Evolutionary conservation across 2,797 vertebrate species (phyloP).

Genomic region (Sebastes paucispinis): DNA sequence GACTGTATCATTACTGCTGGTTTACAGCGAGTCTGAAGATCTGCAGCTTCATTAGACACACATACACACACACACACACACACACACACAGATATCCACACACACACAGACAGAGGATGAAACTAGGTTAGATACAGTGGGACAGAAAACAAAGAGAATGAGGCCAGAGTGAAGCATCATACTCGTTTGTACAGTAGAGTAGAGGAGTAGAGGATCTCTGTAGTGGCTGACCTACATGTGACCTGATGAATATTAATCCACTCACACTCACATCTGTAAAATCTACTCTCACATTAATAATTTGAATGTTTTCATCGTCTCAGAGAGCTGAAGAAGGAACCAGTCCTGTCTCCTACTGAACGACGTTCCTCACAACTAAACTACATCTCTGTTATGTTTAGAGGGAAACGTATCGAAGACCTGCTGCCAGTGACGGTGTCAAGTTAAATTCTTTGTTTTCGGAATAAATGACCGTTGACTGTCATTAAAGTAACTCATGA

Average conservation of each 20-base stretch:
- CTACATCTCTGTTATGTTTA: no score
- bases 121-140: conserved; percentile 18
- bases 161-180: conserved; percentile 4
- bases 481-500: no score
- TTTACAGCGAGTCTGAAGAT: not conserved
- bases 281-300: not conserved
- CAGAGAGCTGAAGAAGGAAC: not conserved
- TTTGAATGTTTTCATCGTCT: no score
- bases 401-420: no score
- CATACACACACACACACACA: not conserved
- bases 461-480: no score
- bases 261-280: not conserved
- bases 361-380: no score
- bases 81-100: not conserved
- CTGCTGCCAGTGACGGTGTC: no score
- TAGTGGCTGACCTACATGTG: conserved; percentile 15
- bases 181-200: not conserved
- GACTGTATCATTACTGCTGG: not conserved
- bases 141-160: conserved; percentile 13
- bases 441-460: no score
- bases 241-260: conserved; percentile 17
- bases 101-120: not conserved
- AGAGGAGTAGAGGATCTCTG: not conserved
- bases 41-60: not conserved
- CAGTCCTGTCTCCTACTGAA: not conserved